Evolutionary conservation across 2,797 vertebrate genomes (phyloP), one percentile per base, ranked within the genome.

Genomic region (Graptemys geographica): DNA sequence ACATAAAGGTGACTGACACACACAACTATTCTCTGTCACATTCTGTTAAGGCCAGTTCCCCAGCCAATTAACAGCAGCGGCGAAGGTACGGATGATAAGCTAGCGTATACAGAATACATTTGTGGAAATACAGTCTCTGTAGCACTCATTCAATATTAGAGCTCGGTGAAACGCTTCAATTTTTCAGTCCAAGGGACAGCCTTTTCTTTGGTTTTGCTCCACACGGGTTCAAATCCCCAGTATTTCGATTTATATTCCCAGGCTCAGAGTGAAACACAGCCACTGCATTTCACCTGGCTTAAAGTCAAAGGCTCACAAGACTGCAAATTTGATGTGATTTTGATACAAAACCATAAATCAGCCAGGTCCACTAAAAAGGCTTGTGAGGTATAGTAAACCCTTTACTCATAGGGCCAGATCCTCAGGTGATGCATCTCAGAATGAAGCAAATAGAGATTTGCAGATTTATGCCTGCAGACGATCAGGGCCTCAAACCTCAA

Each of bases 1-100:
- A 93, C 57, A 72, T 76, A 74, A 90, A 92, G 81, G 59, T 93
- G 89, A 92, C 84, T 94, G 69, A 28, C 27, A 28, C 44, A 47
- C 47, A 16, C 59, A 92, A 31, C 55, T 82, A 91, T 56, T 81
- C 27, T 49, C 27, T 41, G 55, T 82, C 56, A 23, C 41, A 86
- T 49, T 49, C 25, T 74, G 72, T 74, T 44, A 27, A 27, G 52
- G 56, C 84, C 0, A 0, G 51, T 86, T 44, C 83, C 51, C 91
- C 16, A 33, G 59, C 81, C 72, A 59, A 28, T 79, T 52, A 74
- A 33, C 55, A 47, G 59, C 65, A 86, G 37, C 85, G 37, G 44
- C 11, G 33, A 80, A 85, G 37, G 2, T 8, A 15, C 7, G 80
- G 76, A 83, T 72, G 59, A 53, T 84, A 47, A 59, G 69, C 4